Conservation (phyloP, 2,113 vertebrate species). For the Tretioscincus oriximinensis region DNA sequence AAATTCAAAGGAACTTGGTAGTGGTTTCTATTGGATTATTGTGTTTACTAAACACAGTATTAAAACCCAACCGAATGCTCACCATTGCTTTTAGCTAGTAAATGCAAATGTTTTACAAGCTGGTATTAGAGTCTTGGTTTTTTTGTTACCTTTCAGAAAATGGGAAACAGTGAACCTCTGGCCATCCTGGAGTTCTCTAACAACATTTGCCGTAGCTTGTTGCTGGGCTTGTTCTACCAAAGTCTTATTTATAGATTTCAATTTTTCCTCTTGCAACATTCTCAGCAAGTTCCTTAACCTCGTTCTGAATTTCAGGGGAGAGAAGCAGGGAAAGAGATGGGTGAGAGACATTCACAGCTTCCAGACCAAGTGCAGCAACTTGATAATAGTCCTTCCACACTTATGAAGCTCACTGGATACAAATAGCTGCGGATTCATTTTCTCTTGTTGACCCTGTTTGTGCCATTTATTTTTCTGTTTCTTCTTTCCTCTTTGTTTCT, state of each 20-base stretch:
- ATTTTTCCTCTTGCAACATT: neutral
- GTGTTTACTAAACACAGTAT: too few relatives aligned
- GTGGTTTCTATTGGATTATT: neutral
- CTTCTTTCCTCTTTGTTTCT: fast-evolving
- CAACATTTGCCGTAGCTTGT: constrained; percentile 14
- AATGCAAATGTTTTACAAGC: too few relatives aligned
- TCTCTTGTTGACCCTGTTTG: fast-evolving
- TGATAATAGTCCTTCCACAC: constrained; percentile 37
- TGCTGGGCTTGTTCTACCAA: constrained; percentile 10
- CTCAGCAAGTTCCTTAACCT: constrained; percentile 9
- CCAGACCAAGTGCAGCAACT: constrained; percentile 7
- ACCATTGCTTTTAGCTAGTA: neutral
- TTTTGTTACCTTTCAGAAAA: neutral
- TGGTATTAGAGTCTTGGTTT: neutral
- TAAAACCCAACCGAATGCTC: too few relatives aligned
- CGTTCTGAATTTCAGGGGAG: constrained; percentile 13
- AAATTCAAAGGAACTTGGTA: too few relatives aligned
- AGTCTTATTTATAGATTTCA: constrained; percentile 49
- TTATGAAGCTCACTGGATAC: neutral
- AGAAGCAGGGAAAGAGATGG: neutral
- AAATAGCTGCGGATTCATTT: constrained; percentile 40
- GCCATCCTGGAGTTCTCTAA: constrained; percentile 21
- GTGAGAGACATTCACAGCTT: constrained; percentile 32
- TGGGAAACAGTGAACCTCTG: neutral
- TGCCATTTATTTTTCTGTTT: neutral